A percentile compares a stretch with the other conserved stretches of the same genome.
Evolutionary conservation across 1,140 invertebrate genomes (phyloP).

Genomic region (Ectropis grisescens): DNA sequence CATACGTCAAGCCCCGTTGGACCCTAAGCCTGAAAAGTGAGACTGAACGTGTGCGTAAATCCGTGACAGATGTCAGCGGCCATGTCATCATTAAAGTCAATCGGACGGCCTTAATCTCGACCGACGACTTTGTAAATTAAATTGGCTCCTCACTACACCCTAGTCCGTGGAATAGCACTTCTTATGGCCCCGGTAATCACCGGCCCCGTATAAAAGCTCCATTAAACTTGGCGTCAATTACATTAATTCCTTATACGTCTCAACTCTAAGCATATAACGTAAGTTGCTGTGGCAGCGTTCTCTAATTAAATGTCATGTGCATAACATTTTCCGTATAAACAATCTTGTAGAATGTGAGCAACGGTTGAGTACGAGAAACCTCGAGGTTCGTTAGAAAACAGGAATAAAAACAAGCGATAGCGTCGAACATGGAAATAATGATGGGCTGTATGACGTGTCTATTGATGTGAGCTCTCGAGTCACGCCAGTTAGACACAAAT

Average conservation of each 20-base stretch:
- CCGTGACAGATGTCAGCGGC: conserved; percentile 10
- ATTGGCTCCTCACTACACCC: conserved; percentile 39
- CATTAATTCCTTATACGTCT: conserved; percentile 44
- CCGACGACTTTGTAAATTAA: conserved; percentile 52
- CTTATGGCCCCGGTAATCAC: conserved; percentile 41
- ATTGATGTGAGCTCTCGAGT: too few species aligned
- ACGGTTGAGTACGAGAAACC: conserved; percentile 15
- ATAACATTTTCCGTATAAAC: conserved; percentile 33
- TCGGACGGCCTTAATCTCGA: conserved; percentile 25
- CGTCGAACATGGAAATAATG: too few species aligned
- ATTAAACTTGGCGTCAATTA: conserved; percentile 55
- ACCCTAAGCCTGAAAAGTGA: too few species aligned
- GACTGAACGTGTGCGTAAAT: conserved; percentile 10
- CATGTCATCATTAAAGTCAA: conserved; percentile 15
- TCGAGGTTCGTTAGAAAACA: conserved; percentile 17
- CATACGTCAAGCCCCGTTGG: too few species aligned
- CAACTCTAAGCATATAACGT: conserved; percentile 26
- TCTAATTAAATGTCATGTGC: conserved; percentile 41
- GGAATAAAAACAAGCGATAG: conserved; percentile 17
- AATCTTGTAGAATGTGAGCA: conserved; percentile 27
- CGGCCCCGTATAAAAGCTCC: conserved; percentile 39
- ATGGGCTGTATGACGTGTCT: too few species aligned
- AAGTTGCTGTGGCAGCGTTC: conserved; percentile 19
- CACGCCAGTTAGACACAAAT: too few species aligned
- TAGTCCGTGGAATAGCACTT: conserved; percentile 36